A percentile compares a stretch with the other conserved stretches of the same genome.
These are phyloP conservation scores for Empidonax traillii DNA, from an alignment of 2,113 vertebrate genomes.

Conservation along the genomic window DNA sequence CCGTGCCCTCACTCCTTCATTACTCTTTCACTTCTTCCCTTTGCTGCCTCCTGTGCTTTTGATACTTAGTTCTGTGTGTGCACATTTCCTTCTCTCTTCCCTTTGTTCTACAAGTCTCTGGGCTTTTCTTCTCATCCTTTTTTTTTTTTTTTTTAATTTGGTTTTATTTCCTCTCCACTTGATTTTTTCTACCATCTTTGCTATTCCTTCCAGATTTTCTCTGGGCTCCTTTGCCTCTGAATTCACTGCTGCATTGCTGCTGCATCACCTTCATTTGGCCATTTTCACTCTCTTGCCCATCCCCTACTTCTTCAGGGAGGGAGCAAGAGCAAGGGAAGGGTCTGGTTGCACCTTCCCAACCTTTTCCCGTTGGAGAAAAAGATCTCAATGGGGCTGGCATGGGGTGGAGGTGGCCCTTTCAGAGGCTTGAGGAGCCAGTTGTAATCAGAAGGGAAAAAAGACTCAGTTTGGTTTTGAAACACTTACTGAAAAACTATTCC, in stretches of 20 bases:
- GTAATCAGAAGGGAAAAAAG: neutral
- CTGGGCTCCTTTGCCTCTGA: neutral
- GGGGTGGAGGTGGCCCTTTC: neutral
- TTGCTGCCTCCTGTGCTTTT: neutral
- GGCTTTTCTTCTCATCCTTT: neutral
- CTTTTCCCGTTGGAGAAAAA: neutral
- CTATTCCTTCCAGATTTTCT: slow-evolving; percentile 16
- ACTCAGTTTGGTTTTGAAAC: neutral
- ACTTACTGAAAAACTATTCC: neutral
- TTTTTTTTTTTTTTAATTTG: neutral
- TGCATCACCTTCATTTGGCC: neutral
- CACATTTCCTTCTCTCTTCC: neutral
- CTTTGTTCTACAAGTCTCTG: slow-evolving; percentile 17
- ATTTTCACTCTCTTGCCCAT: neutral
- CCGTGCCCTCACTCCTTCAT: neutral
- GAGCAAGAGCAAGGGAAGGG: fast-evolving
- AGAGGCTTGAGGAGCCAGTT: neutral
- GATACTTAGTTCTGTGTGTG: neutral
- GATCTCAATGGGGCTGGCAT: fast-evolving
- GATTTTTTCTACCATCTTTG: neutral
- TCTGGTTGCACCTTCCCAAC: neutral
- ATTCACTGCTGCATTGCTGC: neutral
- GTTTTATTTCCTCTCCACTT: too few species aligned
- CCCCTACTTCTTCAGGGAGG: neutral
- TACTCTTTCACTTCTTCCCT: neutral